Conservation (phyloP, 2,113 vertebrate genomes). For the Ursus arctos region DNA sequence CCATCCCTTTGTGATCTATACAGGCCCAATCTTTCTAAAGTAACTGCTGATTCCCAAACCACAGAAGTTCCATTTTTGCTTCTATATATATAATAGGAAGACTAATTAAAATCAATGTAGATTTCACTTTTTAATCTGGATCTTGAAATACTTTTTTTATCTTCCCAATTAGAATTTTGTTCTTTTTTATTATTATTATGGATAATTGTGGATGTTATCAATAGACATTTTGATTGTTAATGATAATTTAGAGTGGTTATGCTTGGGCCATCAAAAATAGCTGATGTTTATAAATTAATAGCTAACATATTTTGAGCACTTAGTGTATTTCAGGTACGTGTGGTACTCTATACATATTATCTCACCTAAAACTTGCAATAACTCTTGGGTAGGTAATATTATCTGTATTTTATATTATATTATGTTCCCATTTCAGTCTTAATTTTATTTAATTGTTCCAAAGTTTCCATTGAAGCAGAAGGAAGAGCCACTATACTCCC, state of each 20-base stretch:
- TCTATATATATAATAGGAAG: background rate
- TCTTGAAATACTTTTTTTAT: background rate
- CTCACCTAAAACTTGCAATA: background rate
- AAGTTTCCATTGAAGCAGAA: background rate
- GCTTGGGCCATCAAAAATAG: background rate
- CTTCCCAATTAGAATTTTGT: background rate
- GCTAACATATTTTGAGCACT: background rate
- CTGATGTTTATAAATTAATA: background rate
- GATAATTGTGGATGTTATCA: background rate
- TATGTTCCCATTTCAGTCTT: background rate
- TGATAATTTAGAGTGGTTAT: background rate
- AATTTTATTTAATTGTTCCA: background rate
- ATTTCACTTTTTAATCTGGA: background rate
- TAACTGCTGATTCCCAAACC: background rate
- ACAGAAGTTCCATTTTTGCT: background rate
- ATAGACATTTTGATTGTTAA: background rate
- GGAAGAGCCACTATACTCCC: background rate
- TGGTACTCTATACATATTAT: background rate
- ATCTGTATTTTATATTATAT: background rate
- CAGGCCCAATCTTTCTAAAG: background rate
- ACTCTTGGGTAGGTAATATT: background rate
- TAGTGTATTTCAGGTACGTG: background rate
- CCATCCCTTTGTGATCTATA: background rate
- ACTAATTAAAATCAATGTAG: background rate
- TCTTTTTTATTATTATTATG: background rate